Evolutionary conservation across 2,113 vertebrate genomes (phyloP), one percentile per base, ranked within the genome.

Genomic region (Microcebus jonahi): DNA sequence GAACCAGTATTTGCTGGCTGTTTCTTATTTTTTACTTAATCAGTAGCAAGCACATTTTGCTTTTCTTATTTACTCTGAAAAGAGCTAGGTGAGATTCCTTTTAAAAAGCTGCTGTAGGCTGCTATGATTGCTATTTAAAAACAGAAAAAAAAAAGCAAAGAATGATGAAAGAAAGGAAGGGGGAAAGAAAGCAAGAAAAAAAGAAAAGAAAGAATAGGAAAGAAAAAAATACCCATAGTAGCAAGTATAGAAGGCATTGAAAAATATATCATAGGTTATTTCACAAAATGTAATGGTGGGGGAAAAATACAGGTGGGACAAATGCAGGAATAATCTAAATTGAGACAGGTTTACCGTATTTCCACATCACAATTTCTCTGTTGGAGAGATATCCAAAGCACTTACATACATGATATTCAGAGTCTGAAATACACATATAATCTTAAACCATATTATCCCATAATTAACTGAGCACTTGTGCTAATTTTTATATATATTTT

Each of bases 181-280:
- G 21, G 4, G n/a, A 18, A 82, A 82, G 25, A 6, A 31, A 36
- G 5, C 48, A 36, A 36, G 31, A 27, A 55, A 36, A 36, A 15
- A 70, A 71, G 68, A 71, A 42, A 50, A 77, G 36, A 36, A 61
- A 2, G 6, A 31, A 34, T 42, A 48, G 8, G 50, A 15, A 23
- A 83, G 10, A 9, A 39, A 48, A 45, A 13, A 45, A 79, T 80
- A 57, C 21, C 8, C 39, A 59, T 23, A 50, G n/a, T 7, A 29
- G 11, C 29, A 18, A 61, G 2, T 75, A 67, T 20, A 80, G 36
- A 65, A 57, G 39, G 57, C 18, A 57, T 10, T 79, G 57, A 71
- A 95, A 84, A 84, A 79, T 91, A 75, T 31, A 80, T 83, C 25
- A 80, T 39, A 31, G 81, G 3, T 86, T 90, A 50, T 59, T 90